Conservation (phyloP, 1,140 invertebrate species). For the Rhopalosiphum padi region DNA sequence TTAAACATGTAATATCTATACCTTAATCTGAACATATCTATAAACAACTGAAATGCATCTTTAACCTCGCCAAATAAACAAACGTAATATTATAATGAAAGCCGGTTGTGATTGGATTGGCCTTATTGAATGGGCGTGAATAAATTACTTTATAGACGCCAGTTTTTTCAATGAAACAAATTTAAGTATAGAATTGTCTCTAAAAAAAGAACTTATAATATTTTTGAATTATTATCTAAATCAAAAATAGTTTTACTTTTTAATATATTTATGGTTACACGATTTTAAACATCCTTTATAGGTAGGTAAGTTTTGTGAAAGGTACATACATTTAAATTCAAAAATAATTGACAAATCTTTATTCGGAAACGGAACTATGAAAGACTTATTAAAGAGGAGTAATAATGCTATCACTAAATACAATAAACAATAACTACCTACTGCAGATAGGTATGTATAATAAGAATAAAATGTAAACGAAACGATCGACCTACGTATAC, state of each 20-base stretch:
- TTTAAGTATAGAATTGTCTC: background rate
- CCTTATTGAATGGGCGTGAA: constrained; percentile 5
- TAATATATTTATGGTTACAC: background rate
- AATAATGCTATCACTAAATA: background rate
- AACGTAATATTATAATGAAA: constrained; percentile 14
- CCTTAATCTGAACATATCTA: background rate
- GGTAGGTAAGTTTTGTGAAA: background rate
- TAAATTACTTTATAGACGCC: background rate
- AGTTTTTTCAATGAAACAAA: background rate
- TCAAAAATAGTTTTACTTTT: background rate
- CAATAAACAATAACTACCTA: background rate
- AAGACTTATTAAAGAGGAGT: background rate
- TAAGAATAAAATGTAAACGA: background rate
- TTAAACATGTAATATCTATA: background rate
- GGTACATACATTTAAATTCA: background rate
- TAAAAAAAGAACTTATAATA: background rate
- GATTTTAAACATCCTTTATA: background rate
- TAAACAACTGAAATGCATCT: background rate
- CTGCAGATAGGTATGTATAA: background rate
- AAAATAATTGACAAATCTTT: background rate
- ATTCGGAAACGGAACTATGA: background rate
- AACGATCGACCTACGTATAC: background rate
- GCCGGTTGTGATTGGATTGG: background rate
- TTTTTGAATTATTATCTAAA: background rate
- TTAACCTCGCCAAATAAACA: constrained; percentile 10